Evolutionary conservation across 2,113 vertebrate genomes (phyloP).

Genomic region (Phylloscopus trochiloides): DNA sequence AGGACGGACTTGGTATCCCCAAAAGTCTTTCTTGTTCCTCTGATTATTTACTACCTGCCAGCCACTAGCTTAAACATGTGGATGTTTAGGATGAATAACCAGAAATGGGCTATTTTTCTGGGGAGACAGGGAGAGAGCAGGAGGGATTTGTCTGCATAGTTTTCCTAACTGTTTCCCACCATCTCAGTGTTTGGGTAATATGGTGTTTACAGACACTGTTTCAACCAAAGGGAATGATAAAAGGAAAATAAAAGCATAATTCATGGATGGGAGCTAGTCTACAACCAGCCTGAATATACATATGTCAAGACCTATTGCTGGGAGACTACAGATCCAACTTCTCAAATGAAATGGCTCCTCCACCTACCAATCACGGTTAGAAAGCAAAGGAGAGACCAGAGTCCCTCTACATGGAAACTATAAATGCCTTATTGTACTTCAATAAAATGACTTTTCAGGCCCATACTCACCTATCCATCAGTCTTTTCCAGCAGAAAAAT

Average conservation of each 20-base stretch:
- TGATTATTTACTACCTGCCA: background rate
- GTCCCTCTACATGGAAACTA: background rate
- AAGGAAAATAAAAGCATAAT: constrained; percentile 17
- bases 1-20: background rate
- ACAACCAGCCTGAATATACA: background rate
- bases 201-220: background rate
- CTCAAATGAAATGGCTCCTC: background rate
- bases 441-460: background rate
- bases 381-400: background rate
- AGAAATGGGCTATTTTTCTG: background rate
- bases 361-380: background rate
- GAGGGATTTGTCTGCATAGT: background rate
- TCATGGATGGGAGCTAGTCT: background rate
- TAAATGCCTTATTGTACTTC: background rate
- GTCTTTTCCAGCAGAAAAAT: background rate
- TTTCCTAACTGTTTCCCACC: background rate
- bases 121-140: background rate
- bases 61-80: background rate
- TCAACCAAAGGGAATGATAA: background rate
- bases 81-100: background rate
- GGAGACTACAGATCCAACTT: background rate
- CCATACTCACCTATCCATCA: background rate
- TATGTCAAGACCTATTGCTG: background rate
- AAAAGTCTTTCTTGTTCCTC: background rate
- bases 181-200: background rate